Conservation (phyloP, 2,797 vertebrate species). For the Enteromius thamalakanensis region DNA sequence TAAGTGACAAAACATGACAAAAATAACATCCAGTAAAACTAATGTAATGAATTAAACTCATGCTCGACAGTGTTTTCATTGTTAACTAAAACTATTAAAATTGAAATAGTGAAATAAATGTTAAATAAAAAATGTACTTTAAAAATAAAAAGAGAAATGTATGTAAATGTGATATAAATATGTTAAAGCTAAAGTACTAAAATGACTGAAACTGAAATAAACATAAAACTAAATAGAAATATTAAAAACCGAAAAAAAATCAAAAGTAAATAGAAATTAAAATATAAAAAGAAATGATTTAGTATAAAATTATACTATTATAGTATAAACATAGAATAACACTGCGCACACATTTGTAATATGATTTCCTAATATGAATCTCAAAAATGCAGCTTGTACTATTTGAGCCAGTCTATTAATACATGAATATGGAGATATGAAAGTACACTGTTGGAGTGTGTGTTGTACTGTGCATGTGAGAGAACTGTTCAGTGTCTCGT, state of each 20-base stretch:
- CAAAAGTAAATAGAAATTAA: neutral
- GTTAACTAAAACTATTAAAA: no score
- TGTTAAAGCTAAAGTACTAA: neutral
- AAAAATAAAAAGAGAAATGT: no score
- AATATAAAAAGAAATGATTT: neutral
- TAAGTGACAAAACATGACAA: neutral
- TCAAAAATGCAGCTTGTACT: neutral
- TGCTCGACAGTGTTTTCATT: no score
- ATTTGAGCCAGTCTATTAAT: neutral
- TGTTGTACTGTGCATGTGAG: slow-evolving; percentile 19
- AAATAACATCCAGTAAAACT: neutral
- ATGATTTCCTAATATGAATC: no score
- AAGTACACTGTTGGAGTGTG: slow-evolving; percentile 55
- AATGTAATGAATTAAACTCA: no score
- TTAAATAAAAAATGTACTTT: no score
- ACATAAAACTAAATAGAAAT: neutral
- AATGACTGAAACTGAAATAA: neutral
- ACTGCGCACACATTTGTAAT: neutral
- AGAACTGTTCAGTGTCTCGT: neutral
- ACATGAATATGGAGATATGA: neutral
- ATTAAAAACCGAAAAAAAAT: neutral
- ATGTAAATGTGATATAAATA: no score
- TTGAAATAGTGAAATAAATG: no score
- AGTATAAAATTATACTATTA: neutral
- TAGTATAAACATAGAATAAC: neutral